These are phyloP conservation scores for Chromis chromis DNA, from an alignment of 2,797 vertebrate species.

Conservation along the genomic window DNA sequence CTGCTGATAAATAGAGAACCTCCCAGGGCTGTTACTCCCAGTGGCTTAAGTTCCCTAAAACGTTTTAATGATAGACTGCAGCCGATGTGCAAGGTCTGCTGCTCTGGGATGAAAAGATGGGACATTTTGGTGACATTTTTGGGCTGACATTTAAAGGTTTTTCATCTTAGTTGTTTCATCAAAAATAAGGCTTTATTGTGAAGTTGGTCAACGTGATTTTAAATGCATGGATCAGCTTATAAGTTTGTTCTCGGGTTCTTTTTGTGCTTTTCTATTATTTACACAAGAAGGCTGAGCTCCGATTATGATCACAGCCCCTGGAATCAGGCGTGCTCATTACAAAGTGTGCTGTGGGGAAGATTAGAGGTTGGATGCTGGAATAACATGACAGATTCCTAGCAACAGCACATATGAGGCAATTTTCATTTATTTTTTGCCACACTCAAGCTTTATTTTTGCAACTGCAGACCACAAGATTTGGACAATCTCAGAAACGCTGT, in stretches of 20 bases:
- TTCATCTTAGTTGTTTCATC: constrained; percentile 27
- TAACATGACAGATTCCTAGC: not conserved
- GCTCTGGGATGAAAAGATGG: not conserved
- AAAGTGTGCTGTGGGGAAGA: not conserved
- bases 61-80: not conserved
- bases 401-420: not conserved
- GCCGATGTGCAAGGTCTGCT: not conserved
- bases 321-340: too few species aligned
- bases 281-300: not conserved
- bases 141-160: constrained; percentile 45
- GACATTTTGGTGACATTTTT: constrained; percentile 53
- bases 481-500: not conserved
- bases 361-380: not conserved
- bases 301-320: not conserved
- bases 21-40: constrained; percentile 11
- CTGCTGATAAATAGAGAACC: constrained; percentile 41
- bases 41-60: constrained; percentile 8
- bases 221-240: not conserved
- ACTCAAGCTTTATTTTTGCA: not conserved
- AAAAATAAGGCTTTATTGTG: constrained; percentile 16
- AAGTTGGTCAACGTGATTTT: not conserved
- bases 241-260: not conserved
- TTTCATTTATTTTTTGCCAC: not conserved
- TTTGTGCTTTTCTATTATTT: not conserved
- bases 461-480: not conserved